Evolutionary conservation across 2,797 vertebrate genomes (phyloP), one percentile per base, ranked within the genome.

Genomic region (Falco naumanni): DNA sequence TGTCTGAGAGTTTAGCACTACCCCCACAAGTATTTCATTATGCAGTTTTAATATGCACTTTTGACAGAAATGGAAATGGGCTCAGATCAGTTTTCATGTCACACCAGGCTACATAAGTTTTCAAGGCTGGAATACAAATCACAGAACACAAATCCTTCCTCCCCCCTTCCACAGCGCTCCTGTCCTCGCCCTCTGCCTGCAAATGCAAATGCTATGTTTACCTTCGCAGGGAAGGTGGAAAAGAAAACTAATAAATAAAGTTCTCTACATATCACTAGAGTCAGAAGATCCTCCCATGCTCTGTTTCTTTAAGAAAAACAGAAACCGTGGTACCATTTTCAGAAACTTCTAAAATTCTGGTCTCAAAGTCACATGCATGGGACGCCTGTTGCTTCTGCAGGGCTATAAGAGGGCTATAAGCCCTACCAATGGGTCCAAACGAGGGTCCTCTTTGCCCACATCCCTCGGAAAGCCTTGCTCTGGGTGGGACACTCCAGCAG

Each of bases 1-100:
- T 98, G 97, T 96, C 96, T 96, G 95, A 96, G 95, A 94, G 96
- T 95, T 96, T 95, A 94, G 95, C 94, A 95, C 95, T 96, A 94
- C 96, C 93, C 96, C 96, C 95, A 97, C 96, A 97, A 93, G 95
- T 93, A 95, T 96, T 93, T 96, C 96, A 93, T 93, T 96, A 95
- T 97, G 96, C 95, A 94, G 90, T 87, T 95, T 97, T 96, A 94
- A 95, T 89, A 93, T 91, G 72, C 92, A 90, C 89, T 92, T 91
- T 95, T 94, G 93, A 97, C 87, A 96, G 90, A 97, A 97, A 96
- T 90, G 81, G 83, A 96, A 95, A 96, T 91, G 91, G 92, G 92
- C 80, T 96, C 83, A n/a, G 80, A 96, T 96, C 93, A 90, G 85
- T 96, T 94, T 97, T 93, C 90, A 94, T 96, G 95, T 94, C 94